Base-by-base conservation (phyloP, 2,113 vertebrate species). In the Labeo catla region DNA sequence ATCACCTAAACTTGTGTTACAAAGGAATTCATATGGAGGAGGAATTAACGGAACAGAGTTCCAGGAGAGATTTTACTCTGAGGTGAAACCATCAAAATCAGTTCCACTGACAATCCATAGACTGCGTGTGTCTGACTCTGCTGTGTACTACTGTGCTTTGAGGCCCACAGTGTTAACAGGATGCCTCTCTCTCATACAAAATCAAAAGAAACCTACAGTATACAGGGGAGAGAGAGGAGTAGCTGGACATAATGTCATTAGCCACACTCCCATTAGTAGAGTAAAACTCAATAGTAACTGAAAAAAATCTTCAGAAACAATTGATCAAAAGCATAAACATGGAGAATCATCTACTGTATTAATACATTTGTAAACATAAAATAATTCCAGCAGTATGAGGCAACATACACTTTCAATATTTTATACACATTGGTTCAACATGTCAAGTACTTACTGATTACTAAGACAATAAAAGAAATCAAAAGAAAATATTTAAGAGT, bases 91-190 rank as follows among this genome's bases (percentile, higher is more conserved):
- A 36, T 49, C 10, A 16, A 49, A 47, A 23, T 65, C 80, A 34
- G 47, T 70, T 50, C 63, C 80, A 2, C 47, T 82, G 80, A 50
- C 21, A 19, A 82, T 82, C 15, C 45, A 68, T 13, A 6, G 47
- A 8, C 34, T 47, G 9, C 0, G n/a, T 81, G 47, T 85, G 81
- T 43, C 81, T 77, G 87, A 90, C 81, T 86, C 86, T 81, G 87
- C 81, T 84, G 39, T 88, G 54, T 90, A 90, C 61, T 84, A 89
- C 76, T 89, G 85, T 81, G 85, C 88, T 21, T 23, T 89, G 81
- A 13, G n/a, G 61, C 81, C 85, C 88, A 89, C 86, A 85, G 79
- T 87, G 78, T 13, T 19, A n/a, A 82, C 81, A 85, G 23, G 23
- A 78, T 16, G 76, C 34, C 4, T 57, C 8, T 36, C 28, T 39